phyloP scores from a whole-genome alignment of 2,113 vertebrate genomes.

The Rhagologus leucostigma region DNA sequence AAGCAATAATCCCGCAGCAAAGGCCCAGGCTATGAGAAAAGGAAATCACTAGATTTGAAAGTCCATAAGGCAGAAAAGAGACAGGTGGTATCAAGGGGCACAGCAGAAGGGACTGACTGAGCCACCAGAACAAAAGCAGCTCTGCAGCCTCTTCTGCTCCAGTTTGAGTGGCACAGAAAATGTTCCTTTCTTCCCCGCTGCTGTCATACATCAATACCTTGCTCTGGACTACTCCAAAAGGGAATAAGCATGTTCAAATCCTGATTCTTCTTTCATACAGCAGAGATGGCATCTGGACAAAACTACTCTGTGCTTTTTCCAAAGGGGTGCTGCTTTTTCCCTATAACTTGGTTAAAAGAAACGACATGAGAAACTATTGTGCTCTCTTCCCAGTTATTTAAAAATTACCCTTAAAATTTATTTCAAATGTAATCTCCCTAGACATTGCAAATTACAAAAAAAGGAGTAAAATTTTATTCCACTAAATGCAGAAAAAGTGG shows the following conservation, averaged over 20 bases:
- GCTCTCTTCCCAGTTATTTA: not conserved
- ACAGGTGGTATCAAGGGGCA: not conserved
- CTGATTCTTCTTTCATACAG: not conserved
- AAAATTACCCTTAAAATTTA: not conserved
- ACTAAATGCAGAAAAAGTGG: not conserved
- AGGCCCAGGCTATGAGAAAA: not conserved
- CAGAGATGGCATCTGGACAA: not conserved
- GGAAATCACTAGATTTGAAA: not conserved
- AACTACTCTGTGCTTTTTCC: not conserved
- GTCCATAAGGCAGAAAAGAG: not conserved
- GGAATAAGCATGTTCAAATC: not conserved
- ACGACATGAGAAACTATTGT: not conserved
- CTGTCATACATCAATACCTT: not conserved
- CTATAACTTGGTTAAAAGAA: not conserved
- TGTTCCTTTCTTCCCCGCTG: not conserved
- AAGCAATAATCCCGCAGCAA: not conserved
- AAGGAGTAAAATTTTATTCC: not conserved
- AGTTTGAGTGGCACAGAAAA: not conserved
- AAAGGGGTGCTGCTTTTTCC: not conserved
- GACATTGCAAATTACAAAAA: not conserved
- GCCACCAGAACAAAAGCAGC: not conserved
- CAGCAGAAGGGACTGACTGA: not conserved
- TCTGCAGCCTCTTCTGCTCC: not conserved
- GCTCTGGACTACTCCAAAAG: not conserved
- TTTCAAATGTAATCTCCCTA: not conserved